Conservation (phyloP, 2,113 vertebrate species). For the Apistogramma diplotaenia region DNA sequence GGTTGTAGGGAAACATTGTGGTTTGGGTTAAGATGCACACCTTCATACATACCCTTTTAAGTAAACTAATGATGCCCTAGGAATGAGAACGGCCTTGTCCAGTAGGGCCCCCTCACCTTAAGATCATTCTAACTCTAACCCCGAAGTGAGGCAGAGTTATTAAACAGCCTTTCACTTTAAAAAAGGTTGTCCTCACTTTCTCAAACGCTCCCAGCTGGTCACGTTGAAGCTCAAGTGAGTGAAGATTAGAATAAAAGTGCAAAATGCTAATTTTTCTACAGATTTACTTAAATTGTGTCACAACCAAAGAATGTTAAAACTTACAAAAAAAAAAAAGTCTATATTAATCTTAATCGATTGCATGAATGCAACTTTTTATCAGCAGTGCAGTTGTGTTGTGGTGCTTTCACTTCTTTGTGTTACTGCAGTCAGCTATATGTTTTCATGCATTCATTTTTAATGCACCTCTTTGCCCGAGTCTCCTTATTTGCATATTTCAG, state of each 20-base stretch:
- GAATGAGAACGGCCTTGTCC: too few species aligned
- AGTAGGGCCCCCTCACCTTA: too few species aligned
- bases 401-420: background rate
- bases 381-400: background rate
- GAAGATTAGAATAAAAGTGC: background rate
- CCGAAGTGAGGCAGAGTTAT: too few species aligned
- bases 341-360: background rate
- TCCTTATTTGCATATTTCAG: slow-evolving; percentile 6
- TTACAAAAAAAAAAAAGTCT: background rate
- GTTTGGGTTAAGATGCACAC: too few species aligned
- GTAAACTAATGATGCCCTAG: too few species aligned
- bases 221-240: background rate
- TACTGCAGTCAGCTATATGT: background rate
- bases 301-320: background rate
- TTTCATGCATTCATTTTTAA: slow-evolving; percentile 9
- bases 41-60: too few species aligned
- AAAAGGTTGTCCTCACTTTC: background rate
- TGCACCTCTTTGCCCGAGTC: background rate
- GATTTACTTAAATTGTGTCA: background rate
- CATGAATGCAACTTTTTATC: background rate
- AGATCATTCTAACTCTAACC: too few species aligned
- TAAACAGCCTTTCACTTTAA: too few species aligned
- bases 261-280: background rate
- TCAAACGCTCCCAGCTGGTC: background rate
- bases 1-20: too few species aligned